Base-by-base conservation (phyloP, 1,140 invertebrate genomes). In the Cylas formicarius region DNA sequence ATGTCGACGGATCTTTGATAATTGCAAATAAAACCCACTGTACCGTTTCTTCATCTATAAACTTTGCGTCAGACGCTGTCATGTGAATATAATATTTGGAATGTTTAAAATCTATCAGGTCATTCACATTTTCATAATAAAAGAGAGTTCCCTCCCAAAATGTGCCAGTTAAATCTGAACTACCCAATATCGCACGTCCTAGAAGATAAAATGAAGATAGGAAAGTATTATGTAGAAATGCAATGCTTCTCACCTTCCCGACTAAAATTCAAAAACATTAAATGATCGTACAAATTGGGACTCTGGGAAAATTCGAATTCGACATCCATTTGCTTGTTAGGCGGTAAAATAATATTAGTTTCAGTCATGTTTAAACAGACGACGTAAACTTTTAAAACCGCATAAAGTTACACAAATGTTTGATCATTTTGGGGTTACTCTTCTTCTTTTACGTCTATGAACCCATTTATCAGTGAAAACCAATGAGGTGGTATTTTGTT, bases 61-160 rank as follows among this genome's bases (percentile, higher is more conserved):
- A 60, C 47, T 55, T 58, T 3, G 29, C 58, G 49, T 60, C 58
- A 11, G 49, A 46, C 26, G 42, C 28, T 2, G 54, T 55, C 7
- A 50, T 31, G 36, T 52, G 35, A 31, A 55, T 44, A 21, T 50
- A 52, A 41, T 48, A 50, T 19, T 36, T 37, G 7, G 46, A 44
- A 39, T 52, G 50, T 16, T 44, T 37, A 20, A 55, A 41, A 8
- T 38, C 18, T 33, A 37, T 27, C 22, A 56, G 24, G 27, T 44
- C 21, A 11, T 39, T n/a, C 13, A 24, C 43, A 43, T 50, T 36
- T 38, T 44, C 41, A 31, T 53, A 60, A 39, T 41, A 50, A 13
- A 55, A 38, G 13, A 56, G 19, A 21, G 47, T 52, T 9, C 56
- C 54, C 46, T 58, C 56, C 58, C 58, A 60, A 38, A 54, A 48